Percentiles rank a stretch among this genome's conserved stretches.
Evolutionary conservation across 2,113 vertebrate genomes (phyloP).

Genomic region (Pao palembangensis): DNA sequence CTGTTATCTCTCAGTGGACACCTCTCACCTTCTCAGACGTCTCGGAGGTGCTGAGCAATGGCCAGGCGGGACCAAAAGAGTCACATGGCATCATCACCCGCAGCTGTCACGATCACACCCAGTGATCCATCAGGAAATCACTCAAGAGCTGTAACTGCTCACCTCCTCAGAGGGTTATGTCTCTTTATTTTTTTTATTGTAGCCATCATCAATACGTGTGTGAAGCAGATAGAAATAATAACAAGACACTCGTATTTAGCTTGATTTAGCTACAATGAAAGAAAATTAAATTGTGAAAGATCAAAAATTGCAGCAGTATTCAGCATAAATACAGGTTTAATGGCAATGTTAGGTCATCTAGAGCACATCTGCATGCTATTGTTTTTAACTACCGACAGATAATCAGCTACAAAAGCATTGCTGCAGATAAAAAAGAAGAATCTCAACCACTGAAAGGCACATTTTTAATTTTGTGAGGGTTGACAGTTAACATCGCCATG

Average conservation of each 20-base stretch:
- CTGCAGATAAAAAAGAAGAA: no score
- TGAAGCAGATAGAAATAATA: not conserved
- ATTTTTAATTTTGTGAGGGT: no score
- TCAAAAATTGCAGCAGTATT: no score
- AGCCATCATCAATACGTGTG: slow-evolving; percentile 9
- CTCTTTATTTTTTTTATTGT: not conserved
- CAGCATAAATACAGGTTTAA: no score
- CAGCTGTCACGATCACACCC: slow-evolving; percentile 33
- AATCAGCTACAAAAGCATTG: no score
- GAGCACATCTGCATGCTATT: slow-evolving; percentile 31
- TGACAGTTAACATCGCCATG: not conserved
- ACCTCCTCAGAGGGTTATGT: not conserved
- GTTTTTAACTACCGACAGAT: not conserved
- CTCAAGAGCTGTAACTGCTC: slow-evolving; percentile 21
- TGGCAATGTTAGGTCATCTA: slow-evolving; percentile 1
- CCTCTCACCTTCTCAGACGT: slow-evolving; percentile 33
- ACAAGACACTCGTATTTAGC: not conserved
- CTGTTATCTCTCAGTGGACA: slow-evolving; percentile 51
- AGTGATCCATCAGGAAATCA: slow-evolving; percentile 29
- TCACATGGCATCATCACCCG: slow-evolving; percentile 30
- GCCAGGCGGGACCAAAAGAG: slow-evolving; percentile 14
- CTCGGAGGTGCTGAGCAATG: slow-evolving; percentile 17
- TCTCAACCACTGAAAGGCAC: no score
- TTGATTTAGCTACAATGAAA: no score
- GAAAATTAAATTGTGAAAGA: no score